A percentile compares a stretch with the other conserved stretches of the same genome.
These are phyloP conservation scores for Peromyscus nudipes DNA, from an alignment of 2,797 vertebrate genomes.

Conservation along the genomic window DNA sequence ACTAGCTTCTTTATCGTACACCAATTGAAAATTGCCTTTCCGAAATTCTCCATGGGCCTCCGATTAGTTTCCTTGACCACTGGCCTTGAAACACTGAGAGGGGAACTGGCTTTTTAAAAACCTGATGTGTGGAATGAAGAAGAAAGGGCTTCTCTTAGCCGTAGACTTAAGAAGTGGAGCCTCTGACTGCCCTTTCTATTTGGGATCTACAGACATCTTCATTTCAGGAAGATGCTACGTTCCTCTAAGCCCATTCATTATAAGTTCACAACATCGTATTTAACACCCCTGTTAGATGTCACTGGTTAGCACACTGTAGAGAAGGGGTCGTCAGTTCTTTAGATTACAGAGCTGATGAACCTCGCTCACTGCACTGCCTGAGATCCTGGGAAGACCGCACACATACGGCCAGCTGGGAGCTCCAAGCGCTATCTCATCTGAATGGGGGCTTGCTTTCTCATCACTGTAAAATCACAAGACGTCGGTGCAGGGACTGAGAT, in stretches of 20 bases:
- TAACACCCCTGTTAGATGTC: too few species aligned
- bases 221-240: neutral
- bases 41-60: neutral
- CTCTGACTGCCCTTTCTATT: neutral
- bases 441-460: neutral
- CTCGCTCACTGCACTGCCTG: neutral
- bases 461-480: neutral
- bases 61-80: neutral
- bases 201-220: neutral
- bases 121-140: neutral
- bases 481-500: neutral
- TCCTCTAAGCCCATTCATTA: neutral
- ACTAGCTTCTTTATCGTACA: neutral
- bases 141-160: neutral
- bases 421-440: neutral
- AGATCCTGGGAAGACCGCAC: neutral
- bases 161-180: neutral
- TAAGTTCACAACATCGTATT: neutral
- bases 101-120: neutral
- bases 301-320: neutral
- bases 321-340: too few species aligned
- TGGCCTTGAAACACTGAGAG: rapidly evolving
- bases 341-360: neutral
- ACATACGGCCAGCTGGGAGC: neutral
- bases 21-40: neutral